Evolutionary conservation across 2,113 vertebrate genomes (phyloP).

Genomic region (Pagrus major): DNA sequence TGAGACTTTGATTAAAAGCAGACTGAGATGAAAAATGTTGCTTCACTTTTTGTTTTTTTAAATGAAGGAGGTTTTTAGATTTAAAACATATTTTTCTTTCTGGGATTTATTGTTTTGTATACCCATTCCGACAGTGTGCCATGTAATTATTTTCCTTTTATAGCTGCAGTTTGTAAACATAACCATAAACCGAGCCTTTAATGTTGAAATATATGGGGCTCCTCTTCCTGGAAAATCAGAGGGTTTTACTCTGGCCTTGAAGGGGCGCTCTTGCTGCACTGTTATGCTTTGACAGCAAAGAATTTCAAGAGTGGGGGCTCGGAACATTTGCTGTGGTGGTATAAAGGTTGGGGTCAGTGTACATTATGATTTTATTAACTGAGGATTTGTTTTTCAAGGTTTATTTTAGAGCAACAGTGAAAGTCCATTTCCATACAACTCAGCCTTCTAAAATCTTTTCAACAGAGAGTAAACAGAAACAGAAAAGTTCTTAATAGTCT

Average conservation of each 20-base stretch:
- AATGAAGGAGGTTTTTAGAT: constrained; percentile 29
- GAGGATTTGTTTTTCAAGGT: neutral
- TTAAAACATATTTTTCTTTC: constrained; percentile 20
- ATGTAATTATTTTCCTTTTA: neutral
- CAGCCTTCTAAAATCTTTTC: constrained; percentile 1
- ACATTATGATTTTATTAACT: constrained; percentile 3
- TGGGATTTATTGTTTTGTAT: neutral
- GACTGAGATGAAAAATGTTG: constrained; percentile 2
- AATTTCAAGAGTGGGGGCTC: neutral
- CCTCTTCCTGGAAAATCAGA: neutral
- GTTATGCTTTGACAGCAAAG: constrained; percentile 22
- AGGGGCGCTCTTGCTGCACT: constrained; percentile 38
- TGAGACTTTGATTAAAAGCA: constrained; percentile 41
- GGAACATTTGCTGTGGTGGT: neutral
- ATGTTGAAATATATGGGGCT: constrained; percentile 1
- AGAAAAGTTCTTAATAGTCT: constrained; percentile 55
- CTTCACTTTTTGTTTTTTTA: constrained; percentile 28
- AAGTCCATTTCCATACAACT: neutral
- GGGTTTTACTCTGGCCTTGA: constrained; percentile 21
- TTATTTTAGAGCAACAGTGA: neutral
- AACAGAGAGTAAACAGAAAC: constrained; percentile 6
- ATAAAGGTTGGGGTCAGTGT: neutral
- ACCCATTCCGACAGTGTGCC: neutral
- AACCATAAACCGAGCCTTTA: constrained; percentile 14
- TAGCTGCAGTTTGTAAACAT: constrained; percentile 18